Evolutionary conservation across 2,888 invertebrate species (phyloP), one percentile per base, ranked within the genome.

Genomic region (Drosophila mimica): DNA sequence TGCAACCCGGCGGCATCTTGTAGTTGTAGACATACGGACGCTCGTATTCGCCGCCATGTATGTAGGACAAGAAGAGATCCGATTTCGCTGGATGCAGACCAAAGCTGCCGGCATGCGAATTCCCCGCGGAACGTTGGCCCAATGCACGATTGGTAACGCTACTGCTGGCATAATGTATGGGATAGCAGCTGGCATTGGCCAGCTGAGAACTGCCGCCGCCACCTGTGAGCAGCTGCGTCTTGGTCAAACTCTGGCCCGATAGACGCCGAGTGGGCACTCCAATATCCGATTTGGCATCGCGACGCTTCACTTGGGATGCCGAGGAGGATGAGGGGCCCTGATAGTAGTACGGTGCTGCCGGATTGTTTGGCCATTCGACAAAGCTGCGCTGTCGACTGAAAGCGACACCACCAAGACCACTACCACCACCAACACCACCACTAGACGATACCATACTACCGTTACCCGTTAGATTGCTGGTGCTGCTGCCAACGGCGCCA

Each of bases 231-330:
- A 92, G 77, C 68, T 92, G 92, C 25, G 91, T 92, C 78, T 92
- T 93, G 51, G 91, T 92, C 34, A 92, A 69, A 58, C 88, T 90
- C 53, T 88, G 85, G 7, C 91, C 92, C 43, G 90, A 88, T 25
- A 90, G 67, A n/a, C 92, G 91, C 1, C 92, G 90, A 20, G 92
- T 92, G 31, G 93, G 92, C 61, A 91, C 92, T 51, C 93, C 93
- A 62, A 93, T 93, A 74, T 93, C 93, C 30, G 93, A 93, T 76
- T 93, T 93, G 69, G 93, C 93, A 70, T 93, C 93, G 56, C 93
- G 90, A 57, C 88, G 82, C 70, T 92, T 92, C 4, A 85, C 80
- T 60, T 91, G 84, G 30, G 87, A 71, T 31, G 64, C 63, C 25
- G 74, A 73, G 20, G 85, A 66, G 20, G 89, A 83, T 6, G 56